phyloP scores from a whole-genome alignment of 2,113 vertebrate genomes.

The Ageneiosus marmoratus region DNA sequence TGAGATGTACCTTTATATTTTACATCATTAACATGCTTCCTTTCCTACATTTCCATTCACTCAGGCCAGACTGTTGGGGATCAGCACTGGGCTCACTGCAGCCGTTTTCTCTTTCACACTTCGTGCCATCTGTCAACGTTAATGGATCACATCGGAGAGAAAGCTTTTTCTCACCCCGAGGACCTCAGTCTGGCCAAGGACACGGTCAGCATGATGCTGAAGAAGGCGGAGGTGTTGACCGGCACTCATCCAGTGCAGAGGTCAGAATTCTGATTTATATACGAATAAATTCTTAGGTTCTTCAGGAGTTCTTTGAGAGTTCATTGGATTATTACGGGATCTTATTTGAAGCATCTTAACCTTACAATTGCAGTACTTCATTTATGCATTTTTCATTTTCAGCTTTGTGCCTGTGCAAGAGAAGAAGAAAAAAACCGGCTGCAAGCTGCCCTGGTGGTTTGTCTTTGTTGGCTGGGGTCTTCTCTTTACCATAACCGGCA shows the following conservation, averaged over 20 bases:
- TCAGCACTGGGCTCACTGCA: slow-evolving; percentile 73
- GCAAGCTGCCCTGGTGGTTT: slow-evolving; percentile 80
- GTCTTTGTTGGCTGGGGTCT: slow-evolving; percentile 79
- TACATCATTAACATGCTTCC: background rate
- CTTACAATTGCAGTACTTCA: background rate
- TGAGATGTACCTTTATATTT: background rate
- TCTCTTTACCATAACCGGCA: slow-evolving; percentile 72
- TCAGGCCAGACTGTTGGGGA: slow-evolving; percentile 67
- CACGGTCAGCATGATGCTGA: slow-evolving; percentile 61
- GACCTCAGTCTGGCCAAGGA: slow-evolving; percentile 61
- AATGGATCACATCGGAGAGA: slow-evolving; percentile 65
- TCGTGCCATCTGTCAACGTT: slow-evolving; percentile 65
- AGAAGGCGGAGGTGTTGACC: slow-evolving; percentile 71
- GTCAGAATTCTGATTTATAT: slow-evolving; percentile 56
- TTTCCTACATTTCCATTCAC: slow-evolving; percentile 11
- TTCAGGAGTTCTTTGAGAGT: background rate
- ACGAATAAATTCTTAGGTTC: background rate
- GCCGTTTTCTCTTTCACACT: slow-evolving; percentile 69
- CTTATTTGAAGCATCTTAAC: background rate
- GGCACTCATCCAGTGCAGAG: slow-evolving; percentile 64
- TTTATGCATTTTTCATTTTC: background rate
- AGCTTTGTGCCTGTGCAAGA: slow-evolving; percentile 54
- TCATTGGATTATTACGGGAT: background rate
- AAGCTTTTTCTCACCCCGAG: slow-evolving; percentile 55
- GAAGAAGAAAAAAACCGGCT: slow-evolving; percentile 50